These are phyloP conservation scores for Megaustenia siamemsis DNA, from an alignment of 2,888 invertebrate genomes.

Conservation along the genomic window DNA sequence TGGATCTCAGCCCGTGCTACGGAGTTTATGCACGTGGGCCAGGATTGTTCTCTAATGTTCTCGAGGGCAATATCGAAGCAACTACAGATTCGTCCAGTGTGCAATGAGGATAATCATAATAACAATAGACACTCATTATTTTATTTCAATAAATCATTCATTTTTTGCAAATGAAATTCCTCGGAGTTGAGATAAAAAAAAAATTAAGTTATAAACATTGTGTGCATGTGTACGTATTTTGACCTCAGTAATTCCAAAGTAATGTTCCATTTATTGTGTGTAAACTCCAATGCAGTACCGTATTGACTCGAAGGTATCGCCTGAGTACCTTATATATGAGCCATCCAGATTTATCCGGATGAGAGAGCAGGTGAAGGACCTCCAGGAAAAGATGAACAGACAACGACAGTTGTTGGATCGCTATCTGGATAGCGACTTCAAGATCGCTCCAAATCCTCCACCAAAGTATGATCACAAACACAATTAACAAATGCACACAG, in stretches of 20 bases:
- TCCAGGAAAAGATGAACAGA: conserved; percentile 71
- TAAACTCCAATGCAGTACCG: conserved; percentile 65
- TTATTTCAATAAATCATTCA: no score
- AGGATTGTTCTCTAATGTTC: no score
- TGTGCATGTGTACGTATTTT: no score
- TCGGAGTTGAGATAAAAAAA: no score
- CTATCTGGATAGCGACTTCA: conserved; percentile 63
- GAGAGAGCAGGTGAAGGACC: conserved; percentile 66
- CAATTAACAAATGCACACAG: background rate
- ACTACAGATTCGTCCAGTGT: no score
- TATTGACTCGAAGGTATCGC: conserved; percentile 66
- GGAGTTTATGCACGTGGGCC: no score
- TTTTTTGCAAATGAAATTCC: no score
- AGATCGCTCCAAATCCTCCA: conserved; percentile 31
- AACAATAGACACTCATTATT: no score
- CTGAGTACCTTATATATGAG: conserved; percentile 68
- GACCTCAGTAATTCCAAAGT: background rate
- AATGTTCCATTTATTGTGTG: background rate
- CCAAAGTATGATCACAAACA: conserved; percentile 32
- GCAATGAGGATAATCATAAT: no score
- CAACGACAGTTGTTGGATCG: conserved; percentile 74
- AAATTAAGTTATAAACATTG: no score
- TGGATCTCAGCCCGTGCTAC: no score
- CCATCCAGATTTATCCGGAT: conserved; percentile 67
- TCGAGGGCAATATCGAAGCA: no score